Base-by-base conservation (phyloP, 2,888 invertebrate genomes). In the Leptinotarsa haldemani region DNA sequence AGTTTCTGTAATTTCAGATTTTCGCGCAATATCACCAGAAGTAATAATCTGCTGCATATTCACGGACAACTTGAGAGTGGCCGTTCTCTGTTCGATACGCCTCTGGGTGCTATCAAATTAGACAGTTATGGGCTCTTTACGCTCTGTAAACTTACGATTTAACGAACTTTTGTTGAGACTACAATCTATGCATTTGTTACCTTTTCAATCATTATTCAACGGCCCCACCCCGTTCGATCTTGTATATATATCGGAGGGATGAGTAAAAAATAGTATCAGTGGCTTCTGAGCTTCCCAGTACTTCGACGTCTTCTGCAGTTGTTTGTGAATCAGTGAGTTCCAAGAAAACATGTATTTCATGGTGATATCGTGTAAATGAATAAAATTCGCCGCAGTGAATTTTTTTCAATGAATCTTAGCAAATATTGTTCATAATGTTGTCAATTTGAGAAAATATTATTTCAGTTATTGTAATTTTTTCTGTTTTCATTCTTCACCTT, bases 171-270 rank as follows among this genome's bases (percentile, higher is more conserved):
- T 66, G 50, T 66, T 66, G 25, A 67, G 52, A 52, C 52, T 30
- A 40, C 68, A 56, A 68, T 68, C 68, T 68, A 68, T 61, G 61
- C 61, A 30, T 25, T 61, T 56, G 53, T 68, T 56, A 68, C 40
- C 40, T 52, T 68, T 68, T 68, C 67, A 53, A 67, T 52, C 68
- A 68, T 68, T 68, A 56, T 68, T 47, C 52, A 25, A 56, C 46
- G 56, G 64, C 72, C 73, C 73, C 73, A 73, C 73, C 73, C 70
- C 65, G 47, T 22, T n/a, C 18, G 52, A 22, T 47, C n/a, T 13
- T 9, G 25, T 73, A 73, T 73, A 73, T 65, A 73, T 65, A 69
- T 15, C 30, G 61, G 40, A 48, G 73, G 69, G 73, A 73, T 73
- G 73, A 53, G 70, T 47, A 50, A 65, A 65, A 66, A 50, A 40